These are phyloP conservation scores for Drosophila pachea DNA, from an alignment of 1,140 invertebrate species.

Conservation along the genomic window DNA sequence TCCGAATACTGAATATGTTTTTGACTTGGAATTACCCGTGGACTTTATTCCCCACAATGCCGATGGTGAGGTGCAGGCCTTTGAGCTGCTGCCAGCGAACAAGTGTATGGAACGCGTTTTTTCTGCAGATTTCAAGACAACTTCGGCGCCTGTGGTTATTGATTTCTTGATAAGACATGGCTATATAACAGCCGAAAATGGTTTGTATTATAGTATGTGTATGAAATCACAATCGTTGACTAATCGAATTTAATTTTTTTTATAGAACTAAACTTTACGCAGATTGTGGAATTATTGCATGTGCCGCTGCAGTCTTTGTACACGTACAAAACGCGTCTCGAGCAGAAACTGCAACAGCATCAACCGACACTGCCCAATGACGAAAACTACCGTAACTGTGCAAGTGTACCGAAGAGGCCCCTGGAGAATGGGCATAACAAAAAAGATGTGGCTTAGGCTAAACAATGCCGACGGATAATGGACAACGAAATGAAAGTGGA, in stretches of 20 bases:
- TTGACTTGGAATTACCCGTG: constrained; percentile 92
- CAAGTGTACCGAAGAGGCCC: constrained; percentile 34
- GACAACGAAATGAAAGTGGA: constrained; percentile 37
- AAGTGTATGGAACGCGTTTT: constrained; percentile 89
- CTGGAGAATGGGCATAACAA: constrained; percentile 71
- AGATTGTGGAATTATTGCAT: constrained; percentile 91
- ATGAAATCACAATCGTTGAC: not conserved
- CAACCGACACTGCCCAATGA: constrained; percentile 38
- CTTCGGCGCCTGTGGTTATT: constrained; percentile 92
- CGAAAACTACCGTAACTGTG: constrained; percentile 53
- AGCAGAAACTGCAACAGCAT: constrained; percentile 58
- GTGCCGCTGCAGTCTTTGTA: constrained; percentile 89
- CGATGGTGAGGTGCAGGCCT: constrained; percentile 95
- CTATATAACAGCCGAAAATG: constrained; percentile 91
- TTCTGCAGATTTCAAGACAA: constrained; percentile 93
- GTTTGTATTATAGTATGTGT: constrained; percentile 80
- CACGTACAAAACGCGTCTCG: constrained; percentile 75
- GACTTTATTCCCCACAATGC: constrained; percentile 94
- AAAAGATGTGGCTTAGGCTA: constrained; percentile 42
- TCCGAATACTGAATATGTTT: constrained; percentile 97
- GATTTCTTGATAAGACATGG: constrained; percentile 96
- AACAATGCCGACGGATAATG: not conserved
- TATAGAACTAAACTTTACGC: constrained; percentile 88
- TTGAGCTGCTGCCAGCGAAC: constrained; percentile 89
- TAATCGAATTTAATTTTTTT: constrained; percentile 1